A percentile compares a stretch with the other conserved stretches of the same genome.
These are phyloP conservation scores for Coreius guichenoti DNA, from an alignment of 2,797 vertebrate species.

Conservation along the genomic window DNA sequence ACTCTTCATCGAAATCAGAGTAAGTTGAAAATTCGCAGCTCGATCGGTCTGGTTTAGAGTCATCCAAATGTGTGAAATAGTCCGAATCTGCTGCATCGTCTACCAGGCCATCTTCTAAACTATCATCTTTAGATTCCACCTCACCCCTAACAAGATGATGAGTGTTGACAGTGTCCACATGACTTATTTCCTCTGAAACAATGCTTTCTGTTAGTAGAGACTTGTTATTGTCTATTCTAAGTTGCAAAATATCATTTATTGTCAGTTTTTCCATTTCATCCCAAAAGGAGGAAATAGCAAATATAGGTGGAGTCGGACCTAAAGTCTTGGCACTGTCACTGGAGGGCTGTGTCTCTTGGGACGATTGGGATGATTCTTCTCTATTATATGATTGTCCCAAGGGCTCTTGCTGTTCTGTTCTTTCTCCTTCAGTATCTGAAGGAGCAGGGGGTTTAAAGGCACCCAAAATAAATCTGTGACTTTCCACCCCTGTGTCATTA, in stretches of 20 bases:
- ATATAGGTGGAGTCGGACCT: slow-evolving; percentile 68
- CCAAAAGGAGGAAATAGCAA: slow-evolving; percentile 81
- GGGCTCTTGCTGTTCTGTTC: slow-evolving; percentile 16
- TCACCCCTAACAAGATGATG: slow-evolving; percentile 16
- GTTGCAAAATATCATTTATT: slow-evolving; percentile 81
- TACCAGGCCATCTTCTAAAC: slow-evolving; percentile 53
- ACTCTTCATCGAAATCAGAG: slow-evolving; percentile 79
- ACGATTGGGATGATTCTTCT: slow-evolving; percentile 12
- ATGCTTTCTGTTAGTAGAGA: slow-evolving; percentile 39
- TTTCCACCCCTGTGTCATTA: slow-evolving; percentile 5
- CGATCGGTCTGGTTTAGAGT: slow-evolving; percentile 74
- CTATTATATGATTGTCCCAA: not conserved
- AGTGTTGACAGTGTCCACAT: slow-evolving; percentile 20
- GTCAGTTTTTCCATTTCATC: slow-evolving; percentile 84
- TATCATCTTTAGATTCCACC: slow-evolving; percentile 47
- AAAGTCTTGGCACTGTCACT: slow-evolving; percentile 37
- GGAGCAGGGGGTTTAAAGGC: not conserved
- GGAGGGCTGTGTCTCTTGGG: slow-evolving; percentile 10
- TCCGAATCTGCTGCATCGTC: slow-evolving; percentile 77
- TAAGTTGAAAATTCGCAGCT: slow-evolving; percentile 77
- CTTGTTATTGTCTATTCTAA: slow-evolving; percentile 62
- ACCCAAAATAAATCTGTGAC: slow-evolving; percentile 29
- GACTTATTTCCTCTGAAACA: slow-evolving; percentile 39
- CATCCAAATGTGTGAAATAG: slow-evolving; percentile 78
- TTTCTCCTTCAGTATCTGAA: slow-evolving; percentile 30